Evolutionary conservation across 2,113 vertebrate species (phyloP).

Genomic region (Bostrychus sinensis): DNA sequence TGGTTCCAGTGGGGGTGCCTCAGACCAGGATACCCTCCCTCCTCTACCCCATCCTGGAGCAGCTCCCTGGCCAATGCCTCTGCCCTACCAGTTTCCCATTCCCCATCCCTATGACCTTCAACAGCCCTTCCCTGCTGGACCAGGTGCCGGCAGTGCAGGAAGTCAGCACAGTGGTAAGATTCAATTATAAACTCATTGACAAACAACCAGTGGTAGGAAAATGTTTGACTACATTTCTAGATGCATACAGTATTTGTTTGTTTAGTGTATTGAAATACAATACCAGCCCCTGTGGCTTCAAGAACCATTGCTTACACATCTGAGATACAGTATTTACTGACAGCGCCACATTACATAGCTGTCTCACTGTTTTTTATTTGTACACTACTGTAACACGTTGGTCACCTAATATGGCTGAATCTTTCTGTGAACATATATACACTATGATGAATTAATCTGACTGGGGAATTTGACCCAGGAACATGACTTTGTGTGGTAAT

Average conservation of each 20-base stretch:
- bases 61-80: constrained; percentile 93
- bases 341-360: constrained; percentile 26
- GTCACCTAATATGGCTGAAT: neutral
- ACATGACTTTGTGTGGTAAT: constrained; percentile 28
- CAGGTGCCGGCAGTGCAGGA: constrained; percentile 85
- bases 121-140: constrained; percentile 86
- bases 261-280: constrained; percentile 44
- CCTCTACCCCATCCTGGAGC: constrained; percentile 93
- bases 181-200: neutral
- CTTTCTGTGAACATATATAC: constrained; percentile 8
- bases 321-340: constrained; percentile 32
- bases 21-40: constrained; percentile 96
- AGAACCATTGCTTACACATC: constrained; percentile 34
- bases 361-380: constrained; percentile 17
- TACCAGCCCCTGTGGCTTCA: constrained; percentile 51
- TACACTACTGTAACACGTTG: neutral
- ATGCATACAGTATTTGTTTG: constrained; percentile 21
- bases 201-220: neutral
- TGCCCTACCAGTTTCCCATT: constrained; percentile 93
- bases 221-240: neutral
- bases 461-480: constrained; percentile 18
- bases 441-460: constrained; percentile 7
- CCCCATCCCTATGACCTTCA: constrained; percentile 93
- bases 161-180: constrained; percentile 91
- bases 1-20: constrained; percentile 95